Conservation (phyloP, 2,113 vertebrate genomes). For the Psettodes erumei region DNA sequence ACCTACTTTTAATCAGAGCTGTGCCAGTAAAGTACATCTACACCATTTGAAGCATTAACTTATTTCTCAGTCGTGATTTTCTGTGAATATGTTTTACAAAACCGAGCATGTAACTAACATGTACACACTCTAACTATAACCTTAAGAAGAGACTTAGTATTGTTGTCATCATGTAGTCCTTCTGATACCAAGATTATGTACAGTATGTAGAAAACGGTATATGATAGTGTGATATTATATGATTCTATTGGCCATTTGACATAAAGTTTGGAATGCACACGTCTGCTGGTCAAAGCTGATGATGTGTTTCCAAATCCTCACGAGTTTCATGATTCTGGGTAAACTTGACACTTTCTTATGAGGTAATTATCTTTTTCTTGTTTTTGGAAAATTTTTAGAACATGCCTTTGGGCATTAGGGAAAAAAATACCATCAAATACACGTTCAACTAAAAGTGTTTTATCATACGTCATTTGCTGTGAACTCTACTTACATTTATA, state of each 20-base stretch:
- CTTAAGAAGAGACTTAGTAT: neutral
- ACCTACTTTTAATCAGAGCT: neutral
- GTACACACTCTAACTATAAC: too few relatives aligned
- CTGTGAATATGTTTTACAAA: neutral
- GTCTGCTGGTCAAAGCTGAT: neutral
- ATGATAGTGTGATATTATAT: neutral
- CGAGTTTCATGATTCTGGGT: neutral
- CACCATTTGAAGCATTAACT: neutral
- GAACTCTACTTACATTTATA: neutral
- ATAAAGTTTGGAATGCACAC: neutral
- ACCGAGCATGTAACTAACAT: neutral
- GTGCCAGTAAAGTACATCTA: neutral
- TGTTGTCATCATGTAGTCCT: too few relatives aligned
- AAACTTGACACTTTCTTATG: neutral
- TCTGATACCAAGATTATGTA: neutral
- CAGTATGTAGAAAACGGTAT: neutral
- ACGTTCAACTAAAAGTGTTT: neutral
- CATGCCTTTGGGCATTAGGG: neutral
- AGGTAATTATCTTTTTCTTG: neutral
- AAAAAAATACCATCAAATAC: neutral
- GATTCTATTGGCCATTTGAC: neutral
- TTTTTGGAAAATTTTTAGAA: neutral
- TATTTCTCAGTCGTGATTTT: neutral
- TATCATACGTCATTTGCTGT: neutral
- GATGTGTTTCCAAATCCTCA: neutral